Base-by-base conservation (phyloP, 2,888 invertebrate genomes). In the Brachylomia viminalis region DNA sequence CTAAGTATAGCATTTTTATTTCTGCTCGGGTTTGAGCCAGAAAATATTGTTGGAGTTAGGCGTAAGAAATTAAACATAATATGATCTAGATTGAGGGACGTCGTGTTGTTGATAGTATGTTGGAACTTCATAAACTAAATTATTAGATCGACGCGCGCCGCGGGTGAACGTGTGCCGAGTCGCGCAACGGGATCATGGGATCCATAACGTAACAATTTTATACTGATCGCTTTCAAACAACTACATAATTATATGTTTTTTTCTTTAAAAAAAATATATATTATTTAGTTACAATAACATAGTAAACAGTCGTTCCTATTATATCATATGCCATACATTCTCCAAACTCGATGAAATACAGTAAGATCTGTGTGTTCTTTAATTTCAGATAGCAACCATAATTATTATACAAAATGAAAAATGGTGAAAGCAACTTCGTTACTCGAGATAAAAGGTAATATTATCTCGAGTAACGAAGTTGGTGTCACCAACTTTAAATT, bases 351-450 rank as follows among this genome's bases (percentile, higher is more conserved):
- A 59, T 47, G 23, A 65, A 76, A 66, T 66, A 58, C 45, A 7
- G 56, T 64, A 64, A 49, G 33, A 70, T 69, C 77, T 71, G n/a
- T 52, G 69, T 52, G 62, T 58, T 62, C 56, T 64, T 27, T 64
- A 45, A 77, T 68, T 71, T 72, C 56, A 68, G 67, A 62, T 27
- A 72, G 33, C 56, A 56, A 33, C 67, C 42, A 67, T 64, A 67
- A 67, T 67, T 62, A 58, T 33, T 38, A n/a, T n/a, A n/a, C n/a
- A n/a, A n/a, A n/a, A n/a, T n/a, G n/a, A n/a, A n/a, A n/a, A n/a
- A n/a, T n/a, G n/a, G n/a, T n/a, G n/a, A n/a, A n/a, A n/a, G n/a
- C n/a, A n/a, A n/a, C n/a, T n/a, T n/a, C n/a, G n/a, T n/a, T n/a
- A n/a, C n/a, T n/a, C n/a, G n/a, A n/a, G n/a, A n/a, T n/a, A 47